Evolutionary conservation across 2,113 vertebrate genomes (phyloP), one percentile per base, ranked within the genome.

Genomic region (Cettia cetti): DNA sequence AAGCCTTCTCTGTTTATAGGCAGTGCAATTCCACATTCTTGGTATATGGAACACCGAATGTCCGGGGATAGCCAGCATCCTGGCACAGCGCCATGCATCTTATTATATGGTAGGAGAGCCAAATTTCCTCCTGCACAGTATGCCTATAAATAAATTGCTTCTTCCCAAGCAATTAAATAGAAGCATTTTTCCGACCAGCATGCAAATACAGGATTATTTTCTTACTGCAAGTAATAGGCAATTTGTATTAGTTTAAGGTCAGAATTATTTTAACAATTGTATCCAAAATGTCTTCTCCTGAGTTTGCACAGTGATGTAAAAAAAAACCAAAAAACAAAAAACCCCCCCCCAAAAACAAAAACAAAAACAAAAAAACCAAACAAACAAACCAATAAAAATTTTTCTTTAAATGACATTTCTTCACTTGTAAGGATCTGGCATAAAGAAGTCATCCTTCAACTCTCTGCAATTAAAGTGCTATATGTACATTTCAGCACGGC

Each of bases 121-220:
- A 97, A 92, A 95, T 96, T 96, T 96, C 96, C 95, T 97, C 90
- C 96, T 96, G 92, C 86, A 77, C 85, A 91, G 86, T 92, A 57
- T 84, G 91, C 92, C 97, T 98, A 97, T 97, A 97, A 97, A 96
- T 97, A 97, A 96, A 96, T 76, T 42, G 64, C 54, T 96, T 91
- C 81, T n/a, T 96, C 96, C 96, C 88, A 96, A 95, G 90, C 89
- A 96, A 94, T 98, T 95, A 94, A 93, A 95, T 81, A 86, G 89
- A 80, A 96, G 57, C 94, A 63, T 96, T 97, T 97, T 97, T 96
- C 96, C 91, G 44, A 94, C 71, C 90, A 95, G 79, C 44, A 80
- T 79, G 89, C 94, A 97, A 96, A 95, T 95, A 53, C 40, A 81
- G 79, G 12, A 27, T 17, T 89, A 95, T 74, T 94, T 96, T 85